phyloP scores from a whole-genome alignment of 2,797 vertebrate species.

The Danio jaintianensis region DNA sequence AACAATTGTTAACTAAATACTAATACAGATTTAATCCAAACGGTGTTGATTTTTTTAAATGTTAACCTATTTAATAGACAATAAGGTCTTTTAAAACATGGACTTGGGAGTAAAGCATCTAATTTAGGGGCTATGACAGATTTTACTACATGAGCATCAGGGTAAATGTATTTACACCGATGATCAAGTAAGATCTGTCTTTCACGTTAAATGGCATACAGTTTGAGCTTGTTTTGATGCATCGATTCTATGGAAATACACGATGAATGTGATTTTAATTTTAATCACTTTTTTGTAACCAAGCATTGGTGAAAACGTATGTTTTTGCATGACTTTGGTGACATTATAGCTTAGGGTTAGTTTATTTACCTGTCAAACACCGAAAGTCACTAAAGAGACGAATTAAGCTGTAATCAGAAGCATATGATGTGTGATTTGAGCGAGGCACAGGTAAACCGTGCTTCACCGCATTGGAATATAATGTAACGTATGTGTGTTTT shows the following conservation, averaged over 20 bases:
- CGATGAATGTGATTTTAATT: not conserved
- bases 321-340: not conserved
- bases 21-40: not conserved
- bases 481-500: not conserved
- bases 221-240: not conserved
- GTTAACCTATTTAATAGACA: slow-evolving; percentile 3
- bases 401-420: not conserved
- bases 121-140: slow-evolving; percentile 19
- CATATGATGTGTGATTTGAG: not conserved
- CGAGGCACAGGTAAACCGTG: not conserved
- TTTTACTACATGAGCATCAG: not conserved
- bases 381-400: not conserved
- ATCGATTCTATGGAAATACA: not conserved
- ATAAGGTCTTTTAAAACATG: not conserved
- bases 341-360: not conserved
- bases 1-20: not conserved
- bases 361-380: not conserved
- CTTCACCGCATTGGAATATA: not conserved
- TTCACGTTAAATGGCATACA: not conserved
- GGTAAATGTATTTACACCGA: not conserved
- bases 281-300: not conserved
- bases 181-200: not conserved
- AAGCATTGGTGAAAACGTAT: not conserved
- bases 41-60: not conserved
- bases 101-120: slow-evolving; percentile 12